Evolutionary conservation across 1,140 invertebrate species (phyloP).

Genomic region (Halictus rubicundus): DNA sequence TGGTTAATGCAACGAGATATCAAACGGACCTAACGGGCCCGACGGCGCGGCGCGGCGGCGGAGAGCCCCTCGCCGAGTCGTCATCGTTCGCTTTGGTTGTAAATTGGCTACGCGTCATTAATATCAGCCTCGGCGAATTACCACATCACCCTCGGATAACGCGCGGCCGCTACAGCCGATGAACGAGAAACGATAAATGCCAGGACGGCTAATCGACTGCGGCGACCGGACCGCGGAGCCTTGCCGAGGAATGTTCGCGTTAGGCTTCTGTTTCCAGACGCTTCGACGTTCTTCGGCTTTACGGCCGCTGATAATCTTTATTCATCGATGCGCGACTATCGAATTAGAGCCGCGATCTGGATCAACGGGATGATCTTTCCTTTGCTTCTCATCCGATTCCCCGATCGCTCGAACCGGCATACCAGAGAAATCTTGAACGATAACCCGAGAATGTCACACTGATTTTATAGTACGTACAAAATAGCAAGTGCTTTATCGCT

Average conservation of each 20-base stretch:
- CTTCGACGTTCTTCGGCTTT: not conserved
- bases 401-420: too few species aligned
- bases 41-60: too few species aligned
- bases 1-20: constrained; percentile 24
- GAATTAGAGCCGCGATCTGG: too few species aligned
- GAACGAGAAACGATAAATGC: constrained; percentile 32
- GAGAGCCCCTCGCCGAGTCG: not conserved
- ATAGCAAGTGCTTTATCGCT: too few species aligned
- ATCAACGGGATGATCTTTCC: too few species aligned
- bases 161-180: not conserved
- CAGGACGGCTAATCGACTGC: constrained; percentile 13
- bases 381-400: too few species aligned
- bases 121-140: constrained; percentile 21
- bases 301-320: not conserved
- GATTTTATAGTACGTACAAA: too few species aligned
- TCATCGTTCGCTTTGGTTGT: not conserved
- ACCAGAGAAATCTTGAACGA: too few species aligned
- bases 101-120: constrained; percentile 40
- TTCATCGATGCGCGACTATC: not conserved
- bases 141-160: constrained; percentile 31
- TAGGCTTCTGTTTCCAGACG: not conserved
- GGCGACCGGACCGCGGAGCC: not conserved
- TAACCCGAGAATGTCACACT: too few species aligned
- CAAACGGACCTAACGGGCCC: constrained; percentile 18
- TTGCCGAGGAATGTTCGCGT: not conserved